Evolutionary conservation across 30 jellyfish, hydroid and myxozoan species (phyloP).

Genomic region (Aurelia coerulea): DNA sequence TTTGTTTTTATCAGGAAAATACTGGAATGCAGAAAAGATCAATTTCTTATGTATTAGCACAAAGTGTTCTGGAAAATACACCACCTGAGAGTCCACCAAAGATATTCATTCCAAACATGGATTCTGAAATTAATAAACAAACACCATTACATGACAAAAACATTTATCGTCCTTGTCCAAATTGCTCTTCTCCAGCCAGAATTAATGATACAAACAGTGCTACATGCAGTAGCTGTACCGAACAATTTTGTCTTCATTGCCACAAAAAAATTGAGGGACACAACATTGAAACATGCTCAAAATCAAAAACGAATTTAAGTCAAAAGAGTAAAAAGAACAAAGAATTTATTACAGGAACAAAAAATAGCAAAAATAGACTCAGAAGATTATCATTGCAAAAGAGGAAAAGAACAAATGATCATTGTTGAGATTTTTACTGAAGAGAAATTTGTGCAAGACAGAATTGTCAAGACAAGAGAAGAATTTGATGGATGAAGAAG

Average conservation of each 20-base stretch:
- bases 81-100: conserved; percentile 62
- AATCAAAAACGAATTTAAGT: not conserved
- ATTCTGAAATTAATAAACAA: not conserved
- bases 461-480: too few species aligned
- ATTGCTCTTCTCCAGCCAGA: conserved; percentile 59
- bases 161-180: conserved; percentile 49
- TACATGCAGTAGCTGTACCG: conserved; percentile 18
- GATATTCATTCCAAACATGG: conserved; percentile 13
- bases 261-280: conserved; percentile 29
- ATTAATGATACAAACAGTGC: conserved; percentile 23
- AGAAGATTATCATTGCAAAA: conserved; percentile 32
- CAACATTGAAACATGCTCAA: conserved; percentile 10
- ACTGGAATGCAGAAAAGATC: conserved; percentile 51
- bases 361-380: conserved; percentile 39
- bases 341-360: conserved; percentile 28
- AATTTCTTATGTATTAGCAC: conserved; percentile 29
- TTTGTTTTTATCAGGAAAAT: conserved; percentile 37
- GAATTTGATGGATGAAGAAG: too few species aligned
- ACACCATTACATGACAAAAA: not conserved
- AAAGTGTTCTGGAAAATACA: conserved; percentile 35
- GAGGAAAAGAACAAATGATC: not conserved
- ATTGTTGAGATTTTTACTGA: too few species aligned
- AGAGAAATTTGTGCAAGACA: too few species aligned
- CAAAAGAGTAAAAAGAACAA: conserved; percentile 25
- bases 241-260: conserved; percentile 48